A percentile compares a stretch with the other conserved stretches of the same genome.
Evolutionary conservation across 2,113 vertebrate species (phyloP).

Genomic region (Chamaetylas fuelleborni): DNA sequence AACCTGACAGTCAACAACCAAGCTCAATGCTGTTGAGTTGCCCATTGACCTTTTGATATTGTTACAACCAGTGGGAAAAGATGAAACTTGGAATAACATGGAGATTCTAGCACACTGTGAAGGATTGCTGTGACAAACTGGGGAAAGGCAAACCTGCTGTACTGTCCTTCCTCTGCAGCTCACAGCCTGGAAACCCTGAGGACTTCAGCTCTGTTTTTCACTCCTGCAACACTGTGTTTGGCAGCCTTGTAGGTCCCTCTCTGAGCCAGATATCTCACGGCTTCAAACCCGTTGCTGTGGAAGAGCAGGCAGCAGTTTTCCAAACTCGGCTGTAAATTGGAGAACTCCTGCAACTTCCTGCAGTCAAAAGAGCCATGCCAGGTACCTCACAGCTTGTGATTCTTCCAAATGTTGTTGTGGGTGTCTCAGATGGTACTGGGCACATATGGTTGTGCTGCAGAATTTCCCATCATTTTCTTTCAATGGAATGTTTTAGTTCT

Average conservation of each 20-base stretch:
- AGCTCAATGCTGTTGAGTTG: not conserved
- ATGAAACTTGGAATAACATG: not conserved
- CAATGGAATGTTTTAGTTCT: not conserved
- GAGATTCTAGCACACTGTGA: not conserved
- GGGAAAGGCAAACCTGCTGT: not conserved
- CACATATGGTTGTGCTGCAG: not conserved
- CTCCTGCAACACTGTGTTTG: not conserved
- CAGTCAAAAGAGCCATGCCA: not conserved
- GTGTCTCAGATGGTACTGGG: not conserved
- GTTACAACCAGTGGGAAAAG: not conserved
- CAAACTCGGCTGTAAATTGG: not conserved
- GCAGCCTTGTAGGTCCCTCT: not conserved
- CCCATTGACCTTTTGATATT: not conserved
- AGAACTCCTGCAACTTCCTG: not conserved
- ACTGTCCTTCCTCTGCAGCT: not conserved
- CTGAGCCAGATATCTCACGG: accelerated
- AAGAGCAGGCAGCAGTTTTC: not conserved
- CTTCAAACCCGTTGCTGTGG: not conserved
- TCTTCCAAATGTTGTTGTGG: not conserved
- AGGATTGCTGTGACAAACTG: not conserved
- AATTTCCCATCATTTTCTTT: not conserved
- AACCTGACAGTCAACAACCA: not conserved
- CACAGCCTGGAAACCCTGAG: not conserved
- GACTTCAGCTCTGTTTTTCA: not conserved
- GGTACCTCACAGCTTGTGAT: not conserved